Evolutionary conservation across 2,888 invertebrate genomes (phyloP), one percentile per base, ranked within the genome.

Genomic region (Gymnocheta viridis): DNA sequence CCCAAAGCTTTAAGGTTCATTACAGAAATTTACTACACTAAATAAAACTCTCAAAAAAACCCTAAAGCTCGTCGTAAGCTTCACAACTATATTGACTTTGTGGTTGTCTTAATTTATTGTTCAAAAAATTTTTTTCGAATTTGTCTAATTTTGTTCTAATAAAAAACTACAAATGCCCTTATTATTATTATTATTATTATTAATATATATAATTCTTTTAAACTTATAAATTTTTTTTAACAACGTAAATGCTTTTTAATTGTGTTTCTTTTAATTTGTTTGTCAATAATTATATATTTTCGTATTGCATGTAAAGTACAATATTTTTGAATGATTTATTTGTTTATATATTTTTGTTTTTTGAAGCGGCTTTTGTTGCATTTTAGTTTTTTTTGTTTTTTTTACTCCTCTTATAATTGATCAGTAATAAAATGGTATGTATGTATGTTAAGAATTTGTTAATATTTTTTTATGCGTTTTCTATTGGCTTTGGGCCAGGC

Each of bases 401-500:
- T 54, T 67, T 60, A 69, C 69, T 79, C 64, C 79, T 82, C 70
- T 67, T 67, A 19, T 73, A 80, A 80, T 80, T 80, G 73, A 67
- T 66, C 29, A 41, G 4, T 78, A 73, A 38, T 72, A 80, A 66
- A 67, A 74, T 82, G 81, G 81, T 74, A 62, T 76, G 58, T 74
- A 62, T 76, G 58, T 62, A 54, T 44, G 47, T 47, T 47, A 47
- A 47, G 22, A 29, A 24, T 35, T 54, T 10, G 4, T 72, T 51
- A 47, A 32, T 44, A 27, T 10, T 4, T 66, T 64, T 47, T 17
- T 38, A n/a, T 19, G 24, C 17, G 19, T 35, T 5, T 54, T 58
- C 44, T 78, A 84, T 73, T 84, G 73, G 41, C 78, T 74, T 14
- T 88, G 88, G 87, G 88, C 88, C 70, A 91, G 86, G 29, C 90